These are phyloP conservation scores for Amiota communis DNA, from an alignment of 2,888 invertebrate genomes.

Conservation along the genomic window DNA sequence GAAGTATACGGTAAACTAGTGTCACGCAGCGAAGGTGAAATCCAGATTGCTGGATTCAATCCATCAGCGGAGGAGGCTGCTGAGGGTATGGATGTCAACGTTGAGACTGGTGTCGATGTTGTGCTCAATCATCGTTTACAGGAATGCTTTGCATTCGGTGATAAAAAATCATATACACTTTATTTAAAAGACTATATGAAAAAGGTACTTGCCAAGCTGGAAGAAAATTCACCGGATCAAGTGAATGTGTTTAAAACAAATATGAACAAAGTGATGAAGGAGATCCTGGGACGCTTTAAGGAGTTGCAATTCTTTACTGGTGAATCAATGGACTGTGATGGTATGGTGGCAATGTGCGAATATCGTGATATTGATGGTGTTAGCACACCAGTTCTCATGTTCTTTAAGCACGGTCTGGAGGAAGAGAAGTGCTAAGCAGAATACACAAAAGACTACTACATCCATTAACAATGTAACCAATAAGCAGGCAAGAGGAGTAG, in stretches of 20 bases:
- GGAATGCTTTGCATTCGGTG: constrained; percentile 88
- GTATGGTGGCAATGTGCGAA: constrained; percentile 94
- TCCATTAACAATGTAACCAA: too few relatives aligned
- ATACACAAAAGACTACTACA: too few relatives aligned
- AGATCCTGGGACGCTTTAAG: constrained; percentile 90
- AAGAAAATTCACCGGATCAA: constrained; percentile 87
- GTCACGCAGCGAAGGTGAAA: constrained; percentile 80
- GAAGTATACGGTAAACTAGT: constrained; percentile 93
- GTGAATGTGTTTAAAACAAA: constrained; percentile 91
- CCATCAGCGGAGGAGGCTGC: constrained; percentile 92
- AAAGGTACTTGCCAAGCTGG: constrained; percentile 88
- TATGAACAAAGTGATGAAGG: constrained; percentile 95
- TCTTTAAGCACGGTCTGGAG: constrained; percentile 95
- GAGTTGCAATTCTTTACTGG: constrained; percentile 94
- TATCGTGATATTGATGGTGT: constrained; percentile 91
- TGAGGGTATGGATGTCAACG: constrained; percentile 84
- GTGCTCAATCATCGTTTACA: constrained; percentile 92
- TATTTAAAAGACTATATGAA: constrained; percentile 98
- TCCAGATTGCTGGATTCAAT: constrained; percentile 90
- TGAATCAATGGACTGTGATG: constrained; percentile 94
- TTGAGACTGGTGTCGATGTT: constrained; percentile 91
- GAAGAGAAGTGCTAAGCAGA: constrained; percentile 89
- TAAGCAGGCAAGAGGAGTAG: too few relatives aligned
- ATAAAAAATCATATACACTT: constrained; percentile 92
- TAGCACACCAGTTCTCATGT: constrained; percentile 91